These are phyloP conservation scores for Macaria notata DNA, from an alignment of 2,888 invertebrate genomes.

Conservation along the genomic window DNA sequence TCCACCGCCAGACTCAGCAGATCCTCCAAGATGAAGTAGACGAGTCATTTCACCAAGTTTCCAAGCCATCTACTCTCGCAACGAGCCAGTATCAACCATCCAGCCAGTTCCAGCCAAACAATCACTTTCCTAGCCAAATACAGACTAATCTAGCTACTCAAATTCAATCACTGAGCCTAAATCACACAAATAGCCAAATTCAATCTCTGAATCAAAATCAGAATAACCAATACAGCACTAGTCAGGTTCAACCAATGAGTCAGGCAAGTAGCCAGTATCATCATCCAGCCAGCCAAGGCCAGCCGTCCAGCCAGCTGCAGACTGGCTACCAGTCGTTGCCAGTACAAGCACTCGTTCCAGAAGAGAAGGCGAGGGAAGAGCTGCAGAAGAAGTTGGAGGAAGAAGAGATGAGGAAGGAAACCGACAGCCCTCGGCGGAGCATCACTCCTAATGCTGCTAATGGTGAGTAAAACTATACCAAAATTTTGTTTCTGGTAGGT, in stretches of 20 bases:
- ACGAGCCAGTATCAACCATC: slow-evolving; percentile 2
- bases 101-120: slow-evolving; percentile 17
- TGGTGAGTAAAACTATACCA: slow-evolving; percentile 42
- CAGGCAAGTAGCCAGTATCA: not conserved
- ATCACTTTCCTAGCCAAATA: not conserved
- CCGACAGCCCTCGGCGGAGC: slow-evolving; percentile 73
- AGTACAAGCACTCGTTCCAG: slow-evolving; percentile 22
- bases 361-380: slow-evolving; percentile 43
- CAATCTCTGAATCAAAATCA: not conserved
- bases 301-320: not conserved
- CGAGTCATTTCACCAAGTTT: slow-evolving; percentile 33
- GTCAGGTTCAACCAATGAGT: not conserved
- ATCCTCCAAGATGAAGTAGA: slow-evolving; percentile 54
- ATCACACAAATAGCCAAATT: slow-evolving; percentile 1
- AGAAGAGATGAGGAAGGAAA: slow-evolving; percentile 67
- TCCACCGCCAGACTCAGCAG: slow-evolving; percentile 38
- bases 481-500: no score
- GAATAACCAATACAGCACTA: no score
- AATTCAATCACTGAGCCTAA: not conserved
- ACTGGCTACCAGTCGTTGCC: slow-evolving; percentile 1
- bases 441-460: slow-evolving; percentile 74
- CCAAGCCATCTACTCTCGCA: not conserved
- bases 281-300: slow-evolving; percentile 1
- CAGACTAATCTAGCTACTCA: not conserved
- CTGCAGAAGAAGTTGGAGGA: slow-evolving; percentile 60